A percentile compares a stretch with the other conserved stretches of the same genome.
phyloP scores from a whole-genome alignment of 2,888 invertebrate genomes.

The Aphrophora alni region DNA sequence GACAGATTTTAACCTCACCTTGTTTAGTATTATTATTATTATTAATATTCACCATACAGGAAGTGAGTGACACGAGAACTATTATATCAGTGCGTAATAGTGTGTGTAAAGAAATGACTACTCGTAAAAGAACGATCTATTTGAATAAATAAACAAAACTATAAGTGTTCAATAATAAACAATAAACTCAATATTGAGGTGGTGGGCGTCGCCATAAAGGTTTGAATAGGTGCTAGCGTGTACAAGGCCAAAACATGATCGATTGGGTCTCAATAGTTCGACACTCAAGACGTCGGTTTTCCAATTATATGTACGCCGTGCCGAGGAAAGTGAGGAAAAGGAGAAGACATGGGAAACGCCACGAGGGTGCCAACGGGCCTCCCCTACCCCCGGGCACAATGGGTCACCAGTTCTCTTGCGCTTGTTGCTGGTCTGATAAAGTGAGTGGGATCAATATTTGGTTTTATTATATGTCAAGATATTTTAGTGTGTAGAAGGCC shows the following conservation, averaged over 20 bases:
- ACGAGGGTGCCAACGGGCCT: constrained; percentile 10
- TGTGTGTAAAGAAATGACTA: too few relatives aligned
- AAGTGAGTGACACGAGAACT: too few relatives aligned
- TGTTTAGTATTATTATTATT: too few relatives aligned
- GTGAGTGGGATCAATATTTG: constrained; percentile 11
- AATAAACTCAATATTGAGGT: background rate
- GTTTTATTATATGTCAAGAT: background rate
- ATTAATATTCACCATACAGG: too few relatives aligned
- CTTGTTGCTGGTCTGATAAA: constrained; percentile 58
- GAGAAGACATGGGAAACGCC: constrained; percentile 54
- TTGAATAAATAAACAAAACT: too few relatives aligned
- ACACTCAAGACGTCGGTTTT: constrained; percentile 72
- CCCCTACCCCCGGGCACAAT: background rate
- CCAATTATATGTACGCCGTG: constrained; percentile 71
- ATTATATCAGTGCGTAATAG: too few relatives aligned
- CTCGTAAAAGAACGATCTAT: too few relatives aligned
- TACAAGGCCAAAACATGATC: constrained; percentile 63
- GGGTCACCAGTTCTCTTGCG: constrained; percentile 51
- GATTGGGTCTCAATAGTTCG: constrained; percentile 80
- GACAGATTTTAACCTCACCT: too few relatives aligned
- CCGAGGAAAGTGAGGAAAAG: constrained; percentile 70
- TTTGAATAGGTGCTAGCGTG: background rate
- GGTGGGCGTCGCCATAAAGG: background rate
- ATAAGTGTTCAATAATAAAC: background rate
- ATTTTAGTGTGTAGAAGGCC: background rate